A percentile compares a stretch with the other conserved stretches of the same genome.
Conservation (phyloP, 2,797 vertebrate species). For the Momotus momota region DNA sequence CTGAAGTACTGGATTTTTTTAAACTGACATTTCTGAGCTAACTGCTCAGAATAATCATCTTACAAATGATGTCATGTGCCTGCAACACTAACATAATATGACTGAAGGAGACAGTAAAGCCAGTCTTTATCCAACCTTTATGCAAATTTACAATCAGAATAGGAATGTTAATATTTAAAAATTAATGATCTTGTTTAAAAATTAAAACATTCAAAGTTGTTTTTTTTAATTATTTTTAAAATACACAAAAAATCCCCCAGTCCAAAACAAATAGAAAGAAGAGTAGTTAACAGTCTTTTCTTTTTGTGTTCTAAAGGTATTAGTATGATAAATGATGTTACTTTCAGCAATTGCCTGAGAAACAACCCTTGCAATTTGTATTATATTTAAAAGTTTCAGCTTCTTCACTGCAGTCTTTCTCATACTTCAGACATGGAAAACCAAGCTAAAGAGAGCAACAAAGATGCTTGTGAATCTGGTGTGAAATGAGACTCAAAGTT, state of each 20-base stretch:
- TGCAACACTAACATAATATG: not conserved
- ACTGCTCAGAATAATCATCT: not conserved
- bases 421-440: not conserved
- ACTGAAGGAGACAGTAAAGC: not conserved
- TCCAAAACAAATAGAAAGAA: not conserved
- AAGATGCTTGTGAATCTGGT: not conserved
- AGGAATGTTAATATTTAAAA: conserved; percentile 59
- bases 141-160: conserved; percentile 32
- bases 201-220: conserved; percentile 12
- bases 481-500: not conserved
- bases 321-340: not conserved
- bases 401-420: conserved; percentile 19
- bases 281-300: not conserved
- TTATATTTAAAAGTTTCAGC: conserved; percentile 14
- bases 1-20: not conserved
- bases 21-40: conserved; percentile 16
- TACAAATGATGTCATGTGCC: conserved; percentile 19
- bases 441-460: not conserved
- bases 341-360: not conserved
- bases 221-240: conserved; percentile 38
- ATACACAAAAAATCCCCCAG: not conserved
- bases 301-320: not conserved
- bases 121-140: not conserved
- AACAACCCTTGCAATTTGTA: not conserved
- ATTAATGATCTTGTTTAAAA: conserved; percentile 70